Evolutionary conservation across 2,113 vertebrate genomes (phyloP).

Genomic region (Pyrgilauda ruficollis): DNA sequence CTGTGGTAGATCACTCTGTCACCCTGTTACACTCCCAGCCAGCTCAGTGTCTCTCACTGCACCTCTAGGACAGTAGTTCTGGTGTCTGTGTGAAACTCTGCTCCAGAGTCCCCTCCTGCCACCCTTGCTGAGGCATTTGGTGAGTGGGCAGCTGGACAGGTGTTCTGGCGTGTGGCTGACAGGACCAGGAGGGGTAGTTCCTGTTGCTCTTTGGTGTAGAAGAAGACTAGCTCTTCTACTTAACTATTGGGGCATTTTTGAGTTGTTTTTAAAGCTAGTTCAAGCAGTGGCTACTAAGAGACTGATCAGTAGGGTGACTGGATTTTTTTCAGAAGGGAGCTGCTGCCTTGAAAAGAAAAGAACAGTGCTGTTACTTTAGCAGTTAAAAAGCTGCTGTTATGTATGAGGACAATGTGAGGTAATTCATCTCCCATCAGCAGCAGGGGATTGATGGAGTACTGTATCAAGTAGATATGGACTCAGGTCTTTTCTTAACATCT

Average conservation of each 20-base stretch:
- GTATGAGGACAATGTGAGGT: background rate
- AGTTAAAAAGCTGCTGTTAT: background rate
- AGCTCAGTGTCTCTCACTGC: accelerated
- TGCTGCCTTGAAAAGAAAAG: background rate
- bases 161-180: background rate
- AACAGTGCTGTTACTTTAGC: background rate
- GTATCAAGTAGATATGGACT: background rate
- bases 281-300: background rate
- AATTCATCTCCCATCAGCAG: background rate
- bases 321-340: background rate
- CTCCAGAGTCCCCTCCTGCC: background rate
- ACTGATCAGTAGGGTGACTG: background rate
- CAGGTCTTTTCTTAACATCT: background rate
- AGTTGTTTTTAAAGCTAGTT: background rate
- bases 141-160: background rate
- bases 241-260: background rate
- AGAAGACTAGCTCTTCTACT: background rate
- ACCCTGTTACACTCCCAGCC: background rate
- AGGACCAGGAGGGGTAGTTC: background rate
- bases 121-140: accelerated
- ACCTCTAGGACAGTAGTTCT: background rate
- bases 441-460: background rate
- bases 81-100: background rate
- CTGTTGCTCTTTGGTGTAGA: background rate
- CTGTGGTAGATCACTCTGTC: accelerated